phyloP scores from a whole-genome alignment of 64 coral and sea anemone species.

The Platygyra sinensis region DNA sequence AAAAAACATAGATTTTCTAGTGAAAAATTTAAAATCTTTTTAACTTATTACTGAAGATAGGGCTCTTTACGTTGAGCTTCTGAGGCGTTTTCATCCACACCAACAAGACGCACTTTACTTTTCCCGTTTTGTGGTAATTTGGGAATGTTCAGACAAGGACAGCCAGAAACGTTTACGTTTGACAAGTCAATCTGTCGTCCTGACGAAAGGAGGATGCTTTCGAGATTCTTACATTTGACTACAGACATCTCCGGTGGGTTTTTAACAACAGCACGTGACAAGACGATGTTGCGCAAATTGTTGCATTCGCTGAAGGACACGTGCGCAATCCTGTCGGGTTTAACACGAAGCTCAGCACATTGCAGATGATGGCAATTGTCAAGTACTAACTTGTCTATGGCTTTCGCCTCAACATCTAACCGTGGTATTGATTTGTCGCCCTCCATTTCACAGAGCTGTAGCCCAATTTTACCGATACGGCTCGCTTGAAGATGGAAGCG shows the following conservation, averaged over 20 bases:
- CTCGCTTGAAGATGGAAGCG: constrained; percentile 2
- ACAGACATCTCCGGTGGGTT: neutral
- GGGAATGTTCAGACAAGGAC: constrained; percentile 3
- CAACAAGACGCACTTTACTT: neutral
- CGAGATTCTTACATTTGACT: constrained; percentile 3
- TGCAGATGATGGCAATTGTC: constrained; percentile 16
- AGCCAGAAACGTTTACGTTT: neutral
- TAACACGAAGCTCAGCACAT: constrained; percentile 29
- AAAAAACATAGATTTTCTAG: neutral
- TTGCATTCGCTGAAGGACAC: constrained; percentile 7
- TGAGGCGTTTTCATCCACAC: neutral
- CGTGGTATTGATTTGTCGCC: neutral
- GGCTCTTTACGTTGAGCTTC: neutral
- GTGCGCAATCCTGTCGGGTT: neutral
- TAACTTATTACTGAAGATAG: neutral
- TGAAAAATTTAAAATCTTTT: no score
- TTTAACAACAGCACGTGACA: neutral
- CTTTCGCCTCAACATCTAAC: constrained; percentile 3
- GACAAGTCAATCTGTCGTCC: neutral
- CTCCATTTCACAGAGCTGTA: constrained; percentile 18
- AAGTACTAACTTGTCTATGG: neutral
- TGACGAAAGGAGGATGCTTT: neutral
- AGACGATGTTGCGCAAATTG: constrained; percentile 15
- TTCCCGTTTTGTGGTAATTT: neutral
- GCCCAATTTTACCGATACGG: neutral